Evolutionary conservation across 1,140 invertebrate species (phyloP).

Genomic region (Diachasmimorpha longicaudata): DNA sequence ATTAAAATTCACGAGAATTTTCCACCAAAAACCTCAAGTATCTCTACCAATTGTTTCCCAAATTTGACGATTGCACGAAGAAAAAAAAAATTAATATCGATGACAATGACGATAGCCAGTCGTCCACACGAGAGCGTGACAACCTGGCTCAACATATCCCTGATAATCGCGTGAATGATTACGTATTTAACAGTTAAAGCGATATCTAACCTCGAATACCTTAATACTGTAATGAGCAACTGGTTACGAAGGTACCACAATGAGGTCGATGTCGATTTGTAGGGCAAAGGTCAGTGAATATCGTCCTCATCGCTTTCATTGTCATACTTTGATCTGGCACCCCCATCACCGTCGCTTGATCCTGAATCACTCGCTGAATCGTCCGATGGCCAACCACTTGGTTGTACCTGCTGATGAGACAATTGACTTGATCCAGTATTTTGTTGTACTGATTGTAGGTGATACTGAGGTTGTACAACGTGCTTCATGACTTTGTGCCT

Average conservation of each 20-base stretch:
- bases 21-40: no score
- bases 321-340: constrained; percentile 55
- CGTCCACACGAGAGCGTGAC: constrained; percentile 47
- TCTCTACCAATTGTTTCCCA: no score
- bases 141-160: constrained; percentile 54
- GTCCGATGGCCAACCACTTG: constrained; percentile 55
- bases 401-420: constrained; percentile 17
- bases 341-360: constrained; percentile 56
- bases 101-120: neutral
- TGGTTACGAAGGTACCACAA: constrained; percentile 60
- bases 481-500: constrained; percentile 54
- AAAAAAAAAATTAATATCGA: neutral
- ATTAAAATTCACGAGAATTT: no score
- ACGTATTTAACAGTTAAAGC: constrained; percentile 64
- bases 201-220: constrained; percentile 63
- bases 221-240: constrained; percentile 65
- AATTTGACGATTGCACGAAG: no score
- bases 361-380: constrained; percentile 58
- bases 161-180: constrained; percentile 57
- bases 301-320: constrained; percentile 58
- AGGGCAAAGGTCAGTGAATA: constrained; percentile 61
- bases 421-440: constrained; percentile 23
- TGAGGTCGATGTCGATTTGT: constrained; percentile 50
- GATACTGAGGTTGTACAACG: constrained; percentile 43
- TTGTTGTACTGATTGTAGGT: constrained; percentile 40